These are phyloP conservation scores for Channa argus DNA, from an alignment of 2,113 vertebrate species.

Conservation along the genomic window DNA sequence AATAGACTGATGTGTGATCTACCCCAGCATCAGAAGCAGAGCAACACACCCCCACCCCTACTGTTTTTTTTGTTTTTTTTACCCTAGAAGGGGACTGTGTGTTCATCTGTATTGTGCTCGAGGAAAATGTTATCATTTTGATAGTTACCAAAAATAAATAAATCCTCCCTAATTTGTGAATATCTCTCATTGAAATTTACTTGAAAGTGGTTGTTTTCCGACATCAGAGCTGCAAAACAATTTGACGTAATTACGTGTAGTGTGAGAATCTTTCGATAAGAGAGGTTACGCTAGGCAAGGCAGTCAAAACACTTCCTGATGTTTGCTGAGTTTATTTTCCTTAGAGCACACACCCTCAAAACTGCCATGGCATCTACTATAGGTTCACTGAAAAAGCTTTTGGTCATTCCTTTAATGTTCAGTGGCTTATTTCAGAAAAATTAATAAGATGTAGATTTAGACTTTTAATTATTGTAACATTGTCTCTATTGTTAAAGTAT, in stretches of 20 bases:
- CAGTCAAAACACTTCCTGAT: conserved; percentile 48
- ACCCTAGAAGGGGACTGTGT: conserved; percentile 15
- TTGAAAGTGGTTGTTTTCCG: conserved; percentile 54
- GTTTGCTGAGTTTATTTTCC: conserved; percentile 56
- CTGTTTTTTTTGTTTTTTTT: not conserved
- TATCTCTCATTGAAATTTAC: conserved; percentile 52
- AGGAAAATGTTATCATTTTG: conserved; percentile 70
- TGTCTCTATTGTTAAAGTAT: no score
- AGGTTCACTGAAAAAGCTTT: conserved; percentile 36
- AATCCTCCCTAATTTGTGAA: conserved; percentile 55
- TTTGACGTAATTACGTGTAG: conserved; percentile 63
- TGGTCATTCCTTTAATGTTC: conserved; percentile 17
- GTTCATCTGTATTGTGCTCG: conserved; percentile 62
- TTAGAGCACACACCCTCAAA: conserved; percentile 9
- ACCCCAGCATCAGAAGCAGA: conserved; percentile 22
- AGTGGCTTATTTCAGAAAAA: not conserved
- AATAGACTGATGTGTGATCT: conserved; percentile 52
- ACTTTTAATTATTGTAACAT: not conserved
- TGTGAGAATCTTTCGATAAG: conserved; percentile 54
- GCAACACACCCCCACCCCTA: not conserved
- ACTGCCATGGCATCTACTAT: conserved; percentile 10
- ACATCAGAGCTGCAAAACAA: conserved; percentile 65
- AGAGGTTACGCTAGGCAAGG: not conserved
- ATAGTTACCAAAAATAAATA: conserved; percentile 59
- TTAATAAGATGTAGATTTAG: conserved; percentile 2